Evolutionary conservation across 1,140 invertebrate species (phyloP).

Genomic region (Pogonus chalceus): DNA sequence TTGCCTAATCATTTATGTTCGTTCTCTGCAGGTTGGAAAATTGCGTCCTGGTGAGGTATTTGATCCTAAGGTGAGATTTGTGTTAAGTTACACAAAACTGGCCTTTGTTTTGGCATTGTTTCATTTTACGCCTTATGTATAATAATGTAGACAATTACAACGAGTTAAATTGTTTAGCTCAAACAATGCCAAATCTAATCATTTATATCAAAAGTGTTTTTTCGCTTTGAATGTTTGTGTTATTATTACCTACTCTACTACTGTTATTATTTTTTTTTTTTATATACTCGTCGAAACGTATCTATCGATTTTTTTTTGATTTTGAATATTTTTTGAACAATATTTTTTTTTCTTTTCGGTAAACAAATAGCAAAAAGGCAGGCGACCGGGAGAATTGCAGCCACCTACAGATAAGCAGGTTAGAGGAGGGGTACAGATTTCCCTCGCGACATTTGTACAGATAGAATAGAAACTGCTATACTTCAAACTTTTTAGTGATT

Average conservation of each 20-base stretch:
- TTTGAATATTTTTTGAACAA: conserved; percentile 12
- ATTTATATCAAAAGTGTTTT: conserved; percentile 11
- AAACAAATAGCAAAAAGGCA: conserved; percentile 35
- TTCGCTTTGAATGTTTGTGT: conserved; percentile 18
- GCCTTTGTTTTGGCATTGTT: conserved; percentile 35
- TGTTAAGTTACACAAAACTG: conserved; percentile 51
- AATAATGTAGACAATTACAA: conserved; percentile 5
- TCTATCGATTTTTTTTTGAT: conserved; percentile 17
- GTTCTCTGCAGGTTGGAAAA: conserved; percentile 38
- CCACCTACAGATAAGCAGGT: conserved; percentile 39
- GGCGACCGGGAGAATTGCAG: conserved; percentile 42
- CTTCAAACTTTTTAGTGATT: background rate
- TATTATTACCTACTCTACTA: conserved; percentile 22
- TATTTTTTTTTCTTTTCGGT: conserved; percentile 23
- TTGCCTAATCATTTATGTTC: background rate
- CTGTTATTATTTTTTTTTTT: conserved; percentile 26
- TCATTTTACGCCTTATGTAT: conserved; percentile 9
- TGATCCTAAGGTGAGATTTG: conserved; percentile 67
- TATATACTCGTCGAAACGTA: conserved; percentile 13
- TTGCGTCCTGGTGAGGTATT: conserved; percentile 70
- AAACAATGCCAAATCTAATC: conserved; percentile 2
- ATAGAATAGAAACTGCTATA: conserved; percentile 4
- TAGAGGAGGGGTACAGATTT: conserved; percentile 22
- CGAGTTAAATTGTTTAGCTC: too few relatives aligned
- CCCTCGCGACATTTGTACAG: conserved; percentile 1